These are phyloP conservation scores for Uropetala carovei DNA, from an alignment of 2,888 invertebrate genomes.

Conservation along the genomic window DNA sequence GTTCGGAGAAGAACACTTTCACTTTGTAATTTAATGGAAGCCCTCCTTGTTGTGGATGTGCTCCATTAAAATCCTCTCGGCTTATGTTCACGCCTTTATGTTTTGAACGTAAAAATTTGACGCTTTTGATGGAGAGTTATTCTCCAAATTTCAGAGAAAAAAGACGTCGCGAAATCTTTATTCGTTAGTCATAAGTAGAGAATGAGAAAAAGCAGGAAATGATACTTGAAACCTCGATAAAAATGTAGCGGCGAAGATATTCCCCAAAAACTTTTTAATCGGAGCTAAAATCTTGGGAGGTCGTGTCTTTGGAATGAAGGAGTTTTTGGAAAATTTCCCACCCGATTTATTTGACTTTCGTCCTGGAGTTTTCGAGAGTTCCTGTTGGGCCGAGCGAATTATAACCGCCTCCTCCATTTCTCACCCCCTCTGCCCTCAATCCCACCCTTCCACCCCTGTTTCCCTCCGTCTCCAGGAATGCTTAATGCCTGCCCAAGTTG, in stretches of 20 bases:
- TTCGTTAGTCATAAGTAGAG: no score
- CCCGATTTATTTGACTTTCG: not conserved
- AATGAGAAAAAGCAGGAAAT: no score
- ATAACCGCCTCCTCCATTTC: not conserved
- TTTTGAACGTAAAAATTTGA: no score
- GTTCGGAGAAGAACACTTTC: no score
- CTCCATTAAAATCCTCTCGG: no score
- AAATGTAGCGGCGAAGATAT: not conserved
- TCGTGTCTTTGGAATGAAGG: not conserved
- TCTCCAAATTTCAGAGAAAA: no score
- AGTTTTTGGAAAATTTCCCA: not conserved
- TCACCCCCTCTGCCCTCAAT: not conserved
- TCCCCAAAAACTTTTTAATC: slow-evolving; percentile 10
- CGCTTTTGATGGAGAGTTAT: no score
- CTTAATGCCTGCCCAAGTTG: slow-evolving; percentile 10
- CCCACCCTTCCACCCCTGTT: not conserved
- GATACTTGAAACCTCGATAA: not conserved
- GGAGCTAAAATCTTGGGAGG: not conserved
- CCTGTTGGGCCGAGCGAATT: no score
- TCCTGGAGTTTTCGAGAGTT: not conserved
- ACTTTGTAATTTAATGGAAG: no score
- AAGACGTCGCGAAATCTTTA: no score
- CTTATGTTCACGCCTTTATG: no score
- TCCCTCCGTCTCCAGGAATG: not conserved
- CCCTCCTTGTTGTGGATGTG: no score